A percentile compares a stretch with the other conserved stretches of the same genome.
phyloP scores from a whole-genome alignment of 1,140 invertebrate genomes.

The Drosophila melanogaster region DNA sequence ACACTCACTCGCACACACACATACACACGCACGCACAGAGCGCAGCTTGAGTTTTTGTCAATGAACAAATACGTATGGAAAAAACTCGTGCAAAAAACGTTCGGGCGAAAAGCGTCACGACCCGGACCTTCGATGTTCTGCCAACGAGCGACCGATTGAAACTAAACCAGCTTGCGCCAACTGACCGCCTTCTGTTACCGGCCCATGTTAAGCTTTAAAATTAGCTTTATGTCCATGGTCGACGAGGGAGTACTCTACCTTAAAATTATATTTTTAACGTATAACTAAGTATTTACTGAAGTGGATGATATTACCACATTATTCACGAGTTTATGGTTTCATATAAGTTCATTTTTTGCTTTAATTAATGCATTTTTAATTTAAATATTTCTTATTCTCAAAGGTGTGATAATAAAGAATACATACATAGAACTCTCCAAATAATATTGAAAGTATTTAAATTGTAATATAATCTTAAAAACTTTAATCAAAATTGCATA shows the following conservation, averaged over 20 bases:
- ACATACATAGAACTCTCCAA: too few species aligned
- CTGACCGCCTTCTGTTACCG: slow-evolving; percentile 17
- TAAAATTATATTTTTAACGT: too few species aligned
- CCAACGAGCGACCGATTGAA: slow-evolving; percentile 56
- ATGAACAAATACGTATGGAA: slow-evolving; percentile 83
- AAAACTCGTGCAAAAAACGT: slow-evolving; percentile 83
- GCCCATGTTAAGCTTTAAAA: slow-evolving; percentile 20
- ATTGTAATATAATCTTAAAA: too few species aligned
- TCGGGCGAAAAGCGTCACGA: slow-evolving; percentile 16
- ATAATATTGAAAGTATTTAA: too few species aligned
- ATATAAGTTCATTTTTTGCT: too few species aligned
- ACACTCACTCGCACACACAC: slow-evolving; percentile 40
- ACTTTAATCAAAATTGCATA: too few species aligned
- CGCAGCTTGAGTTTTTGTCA: slow-evolving; percentile 82
- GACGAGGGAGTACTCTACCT: not conserved
- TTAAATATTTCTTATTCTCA: too few species aligned
- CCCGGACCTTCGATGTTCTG: slow-evolving; percentile 32
- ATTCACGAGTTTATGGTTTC: too few species aligned
- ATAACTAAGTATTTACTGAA: not conserved
- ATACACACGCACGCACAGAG: slow-evolving; percentile 50
- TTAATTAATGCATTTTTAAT: too few species aligned
- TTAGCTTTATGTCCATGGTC: not conserved
- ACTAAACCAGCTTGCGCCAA: slow-evolving; percentile 57
- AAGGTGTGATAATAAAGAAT: too few species aligned
- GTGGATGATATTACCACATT: too few species aligned